These are phyloP conservation scores for Erethizon dorsatum DNA, from an alignment of 2,797 vertebrate genomes.

Conservation along the genomic window DNA sequence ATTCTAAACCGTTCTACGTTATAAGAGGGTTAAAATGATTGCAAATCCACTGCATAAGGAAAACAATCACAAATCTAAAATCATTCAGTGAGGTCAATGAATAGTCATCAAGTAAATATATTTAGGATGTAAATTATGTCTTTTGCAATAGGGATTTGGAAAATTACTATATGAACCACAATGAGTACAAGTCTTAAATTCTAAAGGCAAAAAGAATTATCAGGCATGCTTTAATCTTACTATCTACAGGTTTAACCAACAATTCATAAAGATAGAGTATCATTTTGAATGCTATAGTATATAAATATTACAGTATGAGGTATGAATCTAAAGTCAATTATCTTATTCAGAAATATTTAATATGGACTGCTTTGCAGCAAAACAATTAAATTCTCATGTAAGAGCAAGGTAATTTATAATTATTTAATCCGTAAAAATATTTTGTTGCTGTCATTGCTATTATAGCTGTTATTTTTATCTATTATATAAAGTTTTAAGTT, in stretches of 20 bases:
- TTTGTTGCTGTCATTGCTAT: neutral
- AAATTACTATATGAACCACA: neutral
- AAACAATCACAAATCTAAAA: slow-evolving; percentile 40
- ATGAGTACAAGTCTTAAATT: slow-evolving; percentile 43
- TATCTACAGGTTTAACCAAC: neutral
- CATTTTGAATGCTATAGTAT: slow-evolving; percentile 29
- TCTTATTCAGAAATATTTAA: slow-evolving; percentile 64
- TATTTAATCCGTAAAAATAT: neutral
- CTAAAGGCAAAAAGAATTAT: neutral
- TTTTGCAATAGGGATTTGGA: neutral
- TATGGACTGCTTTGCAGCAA: neutral
- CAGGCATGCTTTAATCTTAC: neutral
- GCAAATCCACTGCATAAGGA: neutral
- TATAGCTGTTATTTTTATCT: slow-evolving; percentile 28
- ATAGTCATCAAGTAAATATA: neutral
- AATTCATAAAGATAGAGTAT: neutral
- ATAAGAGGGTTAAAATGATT: neutral
- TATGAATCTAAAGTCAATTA: slow-evolving; percentile 64
- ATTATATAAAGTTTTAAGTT: neutral
- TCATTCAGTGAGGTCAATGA: neutral
- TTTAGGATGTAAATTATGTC: neutral
- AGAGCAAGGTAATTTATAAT: slow-evolving; percentile 3
- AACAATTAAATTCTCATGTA: slow-evolving; percentile 60
- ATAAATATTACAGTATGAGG: neutral
- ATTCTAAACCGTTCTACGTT: neutral